Evolutionary conservation across 2,113 vertebrate species (phyloP), one percentile per base, ranked within the genome.

Genomic region (Gopherus flavomarginatus): DNA sequence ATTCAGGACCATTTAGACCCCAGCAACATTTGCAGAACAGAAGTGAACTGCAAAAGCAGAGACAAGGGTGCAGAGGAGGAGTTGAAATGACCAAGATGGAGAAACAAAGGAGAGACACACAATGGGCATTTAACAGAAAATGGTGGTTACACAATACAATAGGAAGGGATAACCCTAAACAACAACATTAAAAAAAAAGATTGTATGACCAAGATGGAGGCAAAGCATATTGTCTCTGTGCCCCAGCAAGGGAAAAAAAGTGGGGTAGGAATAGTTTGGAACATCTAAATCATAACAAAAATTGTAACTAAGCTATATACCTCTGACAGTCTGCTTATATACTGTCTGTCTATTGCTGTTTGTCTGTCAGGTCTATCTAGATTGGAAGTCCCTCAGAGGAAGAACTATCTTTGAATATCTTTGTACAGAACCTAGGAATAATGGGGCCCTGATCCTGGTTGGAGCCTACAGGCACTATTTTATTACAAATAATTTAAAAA

Each of bases 301-400:
- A 89, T 56, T 56, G 9, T 89, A 91, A 3, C 16, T 49, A 31
- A 31, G 5, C 78, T 84, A 50, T 2, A 4, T 1, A 12, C 6
- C 65, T 56, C 29, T 27, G 13, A 49, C 59, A 38, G 81, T 79
- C 44, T 47, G 12, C 0, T 0, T 44, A 89, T 69, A 59, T 72
- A 7, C 13, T 1, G 0, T 50, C 69, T 1, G 0, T 19, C 21
- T 49, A 1, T n/a, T 69, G 12, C 57, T 86, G 3, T 89, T 89
- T 81, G 59, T 56, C 87, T 62, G 17, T 85, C 24, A 52, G 29
- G 49, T 21, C 10, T 3, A 29, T 31, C 1, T 0, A 2, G 56
- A 38, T 13, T 87, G n/a, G 5, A 65, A 79, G 47, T 22, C 11
- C 54, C 62, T 87, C 16, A 47, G 38, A 82, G 89, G 14, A 50